These are phyloP conservation scores for Dromococcyx pavoninus DNA, from an alignment of 2,797 vertebrate species.

Conservation along the genomic window DNA sequence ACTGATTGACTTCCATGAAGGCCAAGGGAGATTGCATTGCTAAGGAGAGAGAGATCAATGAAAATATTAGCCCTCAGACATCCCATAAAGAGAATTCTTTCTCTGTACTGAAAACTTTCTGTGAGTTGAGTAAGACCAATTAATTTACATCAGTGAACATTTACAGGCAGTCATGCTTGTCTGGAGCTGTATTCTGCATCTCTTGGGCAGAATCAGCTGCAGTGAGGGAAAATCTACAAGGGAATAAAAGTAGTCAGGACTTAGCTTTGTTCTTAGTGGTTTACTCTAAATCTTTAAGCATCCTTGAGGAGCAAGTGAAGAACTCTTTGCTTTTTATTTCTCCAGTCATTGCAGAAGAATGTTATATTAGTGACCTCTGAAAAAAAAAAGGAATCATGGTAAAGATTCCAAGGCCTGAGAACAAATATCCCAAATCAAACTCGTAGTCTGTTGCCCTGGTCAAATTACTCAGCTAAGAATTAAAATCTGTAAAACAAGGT, in stretches of 20 bases:
- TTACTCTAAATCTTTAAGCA: background rate
- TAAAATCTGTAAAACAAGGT: background rate
- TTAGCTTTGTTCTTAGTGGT: background rate
- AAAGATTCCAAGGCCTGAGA: background rate
- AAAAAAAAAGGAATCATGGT: background rate
- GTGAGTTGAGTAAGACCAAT: background rate
- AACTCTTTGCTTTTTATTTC: background rate
- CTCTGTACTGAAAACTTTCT: background rate
- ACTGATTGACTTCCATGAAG: background rate
- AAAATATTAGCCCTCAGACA: background rate
- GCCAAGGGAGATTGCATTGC: background rate
- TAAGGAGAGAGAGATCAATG: background rate
- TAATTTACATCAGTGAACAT: background rate
- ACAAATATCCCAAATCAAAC: background rate
- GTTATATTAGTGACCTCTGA: background rate
- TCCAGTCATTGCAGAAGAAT: background rate
- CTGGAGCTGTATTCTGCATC: background rate
- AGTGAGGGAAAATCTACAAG: background rate
- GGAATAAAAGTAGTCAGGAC: background rate
- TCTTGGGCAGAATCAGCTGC: background rate
- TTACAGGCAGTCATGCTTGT: no score
- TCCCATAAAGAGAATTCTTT: background rate
- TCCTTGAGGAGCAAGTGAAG: background rate
- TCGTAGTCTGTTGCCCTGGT: fast-evolving
- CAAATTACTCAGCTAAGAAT: background rate